Base-by-base conservation (phyloP, 1,140 invertebrate genomes). In the Drosophila erecta region DNA sequence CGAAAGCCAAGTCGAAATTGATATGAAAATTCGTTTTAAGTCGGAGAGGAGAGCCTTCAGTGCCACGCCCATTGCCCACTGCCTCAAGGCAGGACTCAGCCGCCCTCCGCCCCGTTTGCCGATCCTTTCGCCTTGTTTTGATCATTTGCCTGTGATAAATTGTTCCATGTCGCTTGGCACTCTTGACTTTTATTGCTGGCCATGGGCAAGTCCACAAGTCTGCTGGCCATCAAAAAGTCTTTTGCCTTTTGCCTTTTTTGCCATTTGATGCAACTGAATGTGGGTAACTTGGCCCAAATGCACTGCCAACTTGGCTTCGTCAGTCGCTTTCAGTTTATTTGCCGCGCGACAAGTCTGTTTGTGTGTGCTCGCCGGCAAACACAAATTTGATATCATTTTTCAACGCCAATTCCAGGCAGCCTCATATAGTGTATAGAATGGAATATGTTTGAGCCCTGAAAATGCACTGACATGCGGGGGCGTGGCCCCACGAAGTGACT, bases 91-190 rank as follows among this genome's bases (percentile, higher is more conserved):
- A 53, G 51, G 50, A 43, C 43, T 40, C 73, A 17, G 17, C 24
- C 10, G 30, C 6, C 30, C 8, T 10, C 30, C 30, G 30, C 30
- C 30, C 30, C 5, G 12, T 53, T 46, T 41, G 44, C 41, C 46
- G 59, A 65, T 43, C 40, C 40, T 53, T 47, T 44, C 49, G 64
- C 49, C 74, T 85, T 73, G 84, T 79, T 73, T 87, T 79, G 83
- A 87, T 87, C 84, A 89, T 89, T 87, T 89, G 84, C 59, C 60
- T 87, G 62, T 89, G 83, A 87, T 87, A 87, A 87, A 87, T 89
- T 89, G 76, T 72, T 70, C 67, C 84, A 84, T 66, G 79, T 83
- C 79, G 84, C 79, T 64, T 76, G 84, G 60, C 83, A 79, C 84
- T 87, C 72, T 89, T 84, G 83, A 87, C 83, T 87, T 89, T 89